Evolutionary conservation across 2,797 vertebrate species (phyloP).

Genomic region (Balearica regulorum): DNA sequence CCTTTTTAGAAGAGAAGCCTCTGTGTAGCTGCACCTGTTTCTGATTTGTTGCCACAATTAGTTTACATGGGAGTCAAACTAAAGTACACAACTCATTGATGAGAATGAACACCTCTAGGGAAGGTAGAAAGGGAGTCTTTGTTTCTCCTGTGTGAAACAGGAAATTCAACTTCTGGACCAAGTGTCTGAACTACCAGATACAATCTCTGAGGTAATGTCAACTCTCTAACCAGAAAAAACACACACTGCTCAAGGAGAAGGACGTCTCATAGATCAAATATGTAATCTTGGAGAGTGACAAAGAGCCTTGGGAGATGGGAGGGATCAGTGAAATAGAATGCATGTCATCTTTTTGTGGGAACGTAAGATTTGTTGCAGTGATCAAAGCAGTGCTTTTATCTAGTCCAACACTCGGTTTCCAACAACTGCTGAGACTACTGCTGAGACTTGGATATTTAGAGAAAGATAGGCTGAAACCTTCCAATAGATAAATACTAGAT

Average conservation of each 20-base stretch:
- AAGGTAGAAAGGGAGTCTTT: background rate
- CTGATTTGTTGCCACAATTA: background rate
- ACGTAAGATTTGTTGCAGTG: background rate
- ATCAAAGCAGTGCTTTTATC: background rate
- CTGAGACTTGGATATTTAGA: background rate
- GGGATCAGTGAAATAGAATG: background rate
- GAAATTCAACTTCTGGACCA: background rate
- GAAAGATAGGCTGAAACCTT: background rate
- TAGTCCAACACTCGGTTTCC: background rate
- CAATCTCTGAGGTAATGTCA: background rate
- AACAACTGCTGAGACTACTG: background rate
- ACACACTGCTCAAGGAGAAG: background rate
- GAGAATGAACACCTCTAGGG: background rate
- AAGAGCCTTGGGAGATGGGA: background rate
- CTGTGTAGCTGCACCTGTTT: background rate
- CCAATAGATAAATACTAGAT: background rate
- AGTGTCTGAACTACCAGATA: background rate
- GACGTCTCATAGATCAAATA: background rate
- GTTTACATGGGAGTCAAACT: background rate
- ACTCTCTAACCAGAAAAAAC: background rate
- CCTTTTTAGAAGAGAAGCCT: background rate
- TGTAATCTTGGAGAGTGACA: background rate
- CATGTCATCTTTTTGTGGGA: background rate
- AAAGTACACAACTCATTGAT: background rate
- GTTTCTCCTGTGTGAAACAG: background rate